Conservation (phyloP, 1,140 invertebrate species). For the Drosophila bocki region DNA sequence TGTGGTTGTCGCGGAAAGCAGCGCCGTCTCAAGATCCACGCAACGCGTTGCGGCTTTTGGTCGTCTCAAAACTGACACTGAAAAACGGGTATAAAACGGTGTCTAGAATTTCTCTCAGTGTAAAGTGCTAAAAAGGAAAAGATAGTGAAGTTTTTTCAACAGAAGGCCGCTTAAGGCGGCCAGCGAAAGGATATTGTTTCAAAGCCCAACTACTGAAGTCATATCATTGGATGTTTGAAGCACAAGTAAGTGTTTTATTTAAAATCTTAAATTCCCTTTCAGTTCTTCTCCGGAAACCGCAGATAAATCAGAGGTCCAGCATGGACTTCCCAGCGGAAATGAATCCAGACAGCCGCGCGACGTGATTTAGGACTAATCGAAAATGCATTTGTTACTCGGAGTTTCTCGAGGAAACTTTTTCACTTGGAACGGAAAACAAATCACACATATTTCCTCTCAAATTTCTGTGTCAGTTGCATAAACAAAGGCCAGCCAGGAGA, state of each 20-base stretch:
- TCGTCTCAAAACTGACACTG: slow-evolving; percentile 1
- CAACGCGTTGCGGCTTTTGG: slow-evolving; percentile 7
- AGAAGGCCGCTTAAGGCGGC: slow-evolving; percentile 31
- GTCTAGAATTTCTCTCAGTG: slow-evolving; percentile 12
- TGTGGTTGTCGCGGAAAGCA: slow-evolving; percentile 8
- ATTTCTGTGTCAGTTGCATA: slow-evolving; percentile 53
- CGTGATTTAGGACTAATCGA: slow-evolving; percentile 78
- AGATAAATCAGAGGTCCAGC: slow-evolving; percentile 68
- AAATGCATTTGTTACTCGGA: slow-evolving; percentile 72
- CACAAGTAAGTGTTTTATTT: slow-evolving; percentile 3
- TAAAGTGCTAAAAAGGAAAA: not conserved
- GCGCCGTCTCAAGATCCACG: not conserved
- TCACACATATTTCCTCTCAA: slow-evolving; percentile 39
- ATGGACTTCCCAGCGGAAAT: slow-evolving; percentile 71
- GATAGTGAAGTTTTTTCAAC: slow-evolving; percentile 25
- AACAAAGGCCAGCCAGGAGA: slow-evolving; percentile 20
- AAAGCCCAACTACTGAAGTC: not conserved
- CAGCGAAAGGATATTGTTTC: slow-evolving; percentile 20
- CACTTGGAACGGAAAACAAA: slow-evolving; percentile 30
- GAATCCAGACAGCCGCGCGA: slow-evolving; percentile 49
- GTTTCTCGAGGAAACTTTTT: slow-evolving; percentile 34
- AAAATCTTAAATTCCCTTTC: not conserved
- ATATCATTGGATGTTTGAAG: not conserved
- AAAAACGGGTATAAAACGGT: not conserved
- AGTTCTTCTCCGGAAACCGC: not conserved